phyloP scores from a whole-genome alignment of 2,113 vertebrate species.

The Oenanthe melanoleuca region DNA sequence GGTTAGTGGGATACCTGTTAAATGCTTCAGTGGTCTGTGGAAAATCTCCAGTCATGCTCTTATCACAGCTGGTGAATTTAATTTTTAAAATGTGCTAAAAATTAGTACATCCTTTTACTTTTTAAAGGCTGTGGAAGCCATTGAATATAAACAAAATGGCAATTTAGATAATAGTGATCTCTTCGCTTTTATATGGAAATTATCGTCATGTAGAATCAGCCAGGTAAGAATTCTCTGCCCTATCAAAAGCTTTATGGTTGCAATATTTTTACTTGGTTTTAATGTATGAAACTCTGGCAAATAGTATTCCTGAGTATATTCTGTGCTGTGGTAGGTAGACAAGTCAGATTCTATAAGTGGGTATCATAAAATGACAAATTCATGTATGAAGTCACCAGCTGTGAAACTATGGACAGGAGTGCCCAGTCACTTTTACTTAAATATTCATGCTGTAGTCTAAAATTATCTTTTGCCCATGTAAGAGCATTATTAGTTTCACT shows the following conservation, averaged over 20 bases:
- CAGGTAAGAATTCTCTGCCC: neutral
- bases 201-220: neutral
- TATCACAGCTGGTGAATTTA: conserved; percentile 27
- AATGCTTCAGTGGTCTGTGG: conserved; percentile 46
- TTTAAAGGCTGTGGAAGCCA: neutral
- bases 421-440: neutral
- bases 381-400: neutral
- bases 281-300: neutral
- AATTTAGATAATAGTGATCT: neutral
- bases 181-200: neutral
- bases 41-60: conserved; percentile 30
- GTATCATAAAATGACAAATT: neutral
- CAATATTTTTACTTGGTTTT: neutral
- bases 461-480: neutral
- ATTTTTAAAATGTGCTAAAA: conserved; percentile 23
- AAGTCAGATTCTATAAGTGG: neutral
- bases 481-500: neutral
- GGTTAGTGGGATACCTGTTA: conserved; percentile 36
- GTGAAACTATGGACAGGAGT: neutral
- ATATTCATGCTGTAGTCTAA: neutral
- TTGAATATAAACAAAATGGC: neutral
- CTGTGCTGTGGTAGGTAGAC: neutral
- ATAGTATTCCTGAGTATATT: neutral
- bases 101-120: neutral
- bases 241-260: neutral